These are phyloP conservation scores for Hoplodrina ambigua DNA, from an alignment of 2,888 invertebrate genomes.

Conservation along the genomic window DNA sequence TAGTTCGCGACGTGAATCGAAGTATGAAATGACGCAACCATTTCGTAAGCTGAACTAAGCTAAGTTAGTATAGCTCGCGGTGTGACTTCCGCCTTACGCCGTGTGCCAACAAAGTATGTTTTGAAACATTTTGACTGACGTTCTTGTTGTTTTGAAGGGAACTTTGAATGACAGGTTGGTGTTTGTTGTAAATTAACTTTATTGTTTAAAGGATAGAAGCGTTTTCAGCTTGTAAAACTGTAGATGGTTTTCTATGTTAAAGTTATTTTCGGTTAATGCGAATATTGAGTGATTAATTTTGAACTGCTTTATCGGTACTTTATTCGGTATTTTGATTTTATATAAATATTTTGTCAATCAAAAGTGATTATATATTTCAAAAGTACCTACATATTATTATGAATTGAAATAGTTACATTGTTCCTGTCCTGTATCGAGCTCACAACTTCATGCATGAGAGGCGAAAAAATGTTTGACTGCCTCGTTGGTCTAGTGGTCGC, in stretches of 20 bases:
- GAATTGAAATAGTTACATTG: too few species aligned
- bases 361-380: too few species aligned
- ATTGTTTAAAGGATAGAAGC: neutral
- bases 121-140: slow-evolving; percentile 34
- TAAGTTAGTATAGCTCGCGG: neutral
- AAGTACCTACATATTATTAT: too few species aligned
- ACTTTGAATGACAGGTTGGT: slow-evolving; percentile 13
- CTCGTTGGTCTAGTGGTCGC: too few species aligned
- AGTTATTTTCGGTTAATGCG: neutral
- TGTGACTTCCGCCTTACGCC: slow-evolving; percentile 1
- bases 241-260: neutral
- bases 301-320: too few species aligned
- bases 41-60: neutral
- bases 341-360: too few species aligned
- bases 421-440: too few species aligned
- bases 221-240: neutral
- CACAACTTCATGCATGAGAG: too few species aligned
- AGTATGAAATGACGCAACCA: neutral
- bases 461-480: too few species aligned
- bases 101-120: slow-evolving; percentile 33
- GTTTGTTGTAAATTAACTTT: slow-evolving; percentile 15
- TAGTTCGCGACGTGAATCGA: neutral
- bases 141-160: slow-evolving; percentile 10
- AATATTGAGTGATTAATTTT: neutral
- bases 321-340: too few species aligned